These are phyloP conservation scores for Chelonoidis abingdonii DNA, from an alignment of 2,113 vertebrate species.

Conservation along the genomic window DNA sequence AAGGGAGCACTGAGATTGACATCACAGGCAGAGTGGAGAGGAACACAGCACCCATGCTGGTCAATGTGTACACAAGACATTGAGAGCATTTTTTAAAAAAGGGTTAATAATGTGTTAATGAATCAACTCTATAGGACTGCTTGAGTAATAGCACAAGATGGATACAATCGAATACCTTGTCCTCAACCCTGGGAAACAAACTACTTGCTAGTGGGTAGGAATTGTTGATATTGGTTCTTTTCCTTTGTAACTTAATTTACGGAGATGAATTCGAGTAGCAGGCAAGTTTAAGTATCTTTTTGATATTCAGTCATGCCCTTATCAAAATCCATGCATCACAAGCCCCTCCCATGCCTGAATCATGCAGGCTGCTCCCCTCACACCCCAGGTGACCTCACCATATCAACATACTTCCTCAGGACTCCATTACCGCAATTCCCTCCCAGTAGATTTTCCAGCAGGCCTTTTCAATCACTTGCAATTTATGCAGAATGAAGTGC, in stretches of 20 bases:
- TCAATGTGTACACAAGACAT: not conserved
- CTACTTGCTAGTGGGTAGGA: not conserved
- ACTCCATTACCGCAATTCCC: constrained; percentile 9
- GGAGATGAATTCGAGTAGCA: not conserved
- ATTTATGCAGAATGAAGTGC: constrained; percentile 17
- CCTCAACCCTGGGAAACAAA: not conserved
- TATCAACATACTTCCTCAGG: not conserved
- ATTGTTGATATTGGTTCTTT: not conserved
- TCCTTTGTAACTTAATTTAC: not conserved
- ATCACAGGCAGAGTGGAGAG: not conserved
- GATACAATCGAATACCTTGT: not conserved
- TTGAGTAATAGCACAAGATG: not conserved
- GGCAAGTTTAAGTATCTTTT: not conserved
- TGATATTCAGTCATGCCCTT: not conserved
- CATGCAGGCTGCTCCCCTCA: not conserved
- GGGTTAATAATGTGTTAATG: not conserved
- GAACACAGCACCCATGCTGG: not conserved
- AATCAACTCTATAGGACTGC: not conserved
- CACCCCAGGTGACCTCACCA: not conserved
- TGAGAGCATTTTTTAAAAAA: not conserved
- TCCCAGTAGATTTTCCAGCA: constrained; percentile 16
- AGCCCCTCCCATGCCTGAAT: constrained; percentile 2
- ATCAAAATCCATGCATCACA: not conserved
- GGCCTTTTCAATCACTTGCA: constrained; percentile 37
- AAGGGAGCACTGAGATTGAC: constrained; percentile 13